Conservation (phyloP, 2,113 vertebrate species). For the Atrichornis clamosus region DNA sequence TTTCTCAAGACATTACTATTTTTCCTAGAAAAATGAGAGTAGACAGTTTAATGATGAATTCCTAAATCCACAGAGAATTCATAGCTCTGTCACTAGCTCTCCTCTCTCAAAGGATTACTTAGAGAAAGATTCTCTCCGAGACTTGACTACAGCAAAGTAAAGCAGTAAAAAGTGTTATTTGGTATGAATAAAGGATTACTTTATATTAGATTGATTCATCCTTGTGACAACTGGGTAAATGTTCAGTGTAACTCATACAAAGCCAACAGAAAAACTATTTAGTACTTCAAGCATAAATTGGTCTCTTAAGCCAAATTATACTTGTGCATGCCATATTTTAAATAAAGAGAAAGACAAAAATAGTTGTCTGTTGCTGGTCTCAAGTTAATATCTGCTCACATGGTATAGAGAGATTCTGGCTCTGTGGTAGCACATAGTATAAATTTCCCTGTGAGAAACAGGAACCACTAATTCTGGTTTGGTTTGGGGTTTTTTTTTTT, state of each 20-base stretch:
- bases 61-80: background rate
- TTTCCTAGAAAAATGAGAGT: background rate
- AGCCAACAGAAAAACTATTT: background rate
- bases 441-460: background rate
- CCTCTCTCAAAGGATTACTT: background rate
- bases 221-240: background rate
- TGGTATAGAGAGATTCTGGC: background rate
- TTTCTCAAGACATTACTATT: background rate
- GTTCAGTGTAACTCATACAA: background rate
- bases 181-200: constrained; percentile 7
- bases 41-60: background rate
- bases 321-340: background rate
- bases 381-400: background rate
- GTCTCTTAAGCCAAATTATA: background rate
- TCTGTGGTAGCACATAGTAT: background rate
- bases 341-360: background rate
- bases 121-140: background rate
- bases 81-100: background rate
- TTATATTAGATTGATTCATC: background rate
- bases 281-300: background rate
- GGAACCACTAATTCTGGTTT: background rate
- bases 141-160: background rate
- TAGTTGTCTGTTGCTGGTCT: background rate
- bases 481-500: background rate
- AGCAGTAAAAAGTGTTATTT: background rate